Conservation (phyloP, 2,888 invertebrate species). For the Lithophane socia region DNA sequence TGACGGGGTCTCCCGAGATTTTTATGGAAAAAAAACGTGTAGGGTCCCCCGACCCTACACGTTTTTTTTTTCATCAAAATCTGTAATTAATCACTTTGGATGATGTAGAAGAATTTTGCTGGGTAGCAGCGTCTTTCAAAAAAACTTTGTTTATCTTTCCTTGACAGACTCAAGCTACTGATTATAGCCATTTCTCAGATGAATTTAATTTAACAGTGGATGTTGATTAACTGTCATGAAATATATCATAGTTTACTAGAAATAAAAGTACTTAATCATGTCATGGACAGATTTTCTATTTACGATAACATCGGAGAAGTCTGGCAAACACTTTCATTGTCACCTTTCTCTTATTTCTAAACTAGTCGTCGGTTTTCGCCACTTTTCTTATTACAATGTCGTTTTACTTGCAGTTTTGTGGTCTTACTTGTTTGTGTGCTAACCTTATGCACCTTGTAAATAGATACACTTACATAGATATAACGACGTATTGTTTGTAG, state of each 20-base stretch:
- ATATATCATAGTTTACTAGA: conserved; percentile 1
- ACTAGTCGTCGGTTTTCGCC: conserved; percentile 38
- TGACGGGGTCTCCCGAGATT: too few species aligned
- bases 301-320: conserved; percentile 44
- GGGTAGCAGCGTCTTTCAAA: neutral
- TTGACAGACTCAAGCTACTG: neutral
- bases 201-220: too few species aligned
- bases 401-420: conserved; percentile 47
- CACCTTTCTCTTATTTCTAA: conserved; percentile 69
- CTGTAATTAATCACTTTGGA: neutral
- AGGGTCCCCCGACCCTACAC: too few species aligned
- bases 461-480: conserved; percentile 17
- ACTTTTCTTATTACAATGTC: conserved; percentile 49
- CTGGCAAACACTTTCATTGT: conserved; percentile 67
- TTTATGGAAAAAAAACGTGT: too few species aligned
- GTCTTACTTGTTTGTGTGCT: conserved; percentile 44
- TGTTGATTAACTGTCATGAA: neutral
- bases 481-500: conserved; percentile 21
- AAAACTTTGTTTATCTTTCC: neutral
- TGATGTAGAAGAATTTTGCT: neutral
- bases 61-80: neutral
- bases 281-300: conserved; percentile 57
- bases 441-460: conserved; percentile 7
- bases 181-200: conserved; percentile 8
- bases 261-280: conserved; percentile 38